phyloP scores from a whole-genome alignment of 1,140 invertebrate species.

The Scaptomyza montana region DNA sequence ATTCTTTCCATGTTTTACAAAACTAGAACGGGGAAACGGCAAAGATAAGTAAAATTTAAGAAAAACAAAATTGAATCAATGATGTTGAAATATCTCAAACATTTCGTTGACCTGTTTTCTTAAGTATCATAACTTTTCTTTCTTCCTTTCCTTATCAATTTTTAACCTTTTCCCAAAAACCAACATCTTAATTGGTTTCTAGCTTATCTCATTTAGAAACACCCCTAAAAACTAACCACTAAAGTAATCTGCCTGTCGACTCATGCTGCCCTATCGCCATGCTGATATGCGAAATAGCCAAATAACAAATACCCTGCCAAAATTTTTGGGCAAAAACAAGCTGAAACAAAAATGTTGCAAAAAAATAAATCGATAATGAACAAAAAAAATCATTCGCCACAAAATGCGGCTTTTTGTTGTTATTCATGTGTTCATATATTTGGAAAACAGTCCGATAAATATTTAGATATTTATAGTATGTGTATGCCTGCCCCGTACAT shows the following conservation, averaged over 20 bases:
- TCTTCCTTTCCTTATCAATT: not conserved
- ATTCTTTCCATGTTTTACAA: not conserved
- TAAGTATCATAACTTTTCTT: not conserved
- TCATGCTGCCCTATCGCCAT: not conserved
- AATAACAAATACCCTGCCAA: not conserved
- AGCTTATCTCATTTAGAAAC: conserved; percentile 5
- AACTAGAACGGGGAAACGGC: no score
- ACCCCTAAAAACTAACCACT: not conserved
- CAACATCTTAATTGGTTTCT: not conserved
- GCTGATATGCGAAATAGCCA: not conserved
- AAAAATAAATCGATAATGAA: conserved; percentile 22
- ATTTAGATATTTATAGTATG: conserved; percentile 7
- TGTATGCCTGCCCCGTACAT: conserved; percentile 2
- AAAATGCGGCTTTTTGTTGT: conserved; percentile 7
- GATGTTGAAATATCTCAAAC: no score
- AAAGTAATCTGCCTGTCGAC: no score
- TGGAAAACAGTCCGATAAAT: conserved; percentile 10
- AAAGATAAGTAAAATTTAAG: no score
- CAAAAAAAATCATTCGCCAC: conserved; percentile 19
- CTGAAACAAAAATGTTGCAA: not conserved
- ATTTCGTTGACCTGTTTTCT: no score
- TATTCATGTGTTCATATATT: not conserved
- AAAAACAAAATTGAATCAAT: no score
- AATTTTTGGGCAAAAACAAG: no score
- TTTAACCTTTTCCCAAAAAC: not conserved